phyloP scores from a whole-genome alignment of 2,113 vertebrate species.

The Verasper variegatus region DNA sequence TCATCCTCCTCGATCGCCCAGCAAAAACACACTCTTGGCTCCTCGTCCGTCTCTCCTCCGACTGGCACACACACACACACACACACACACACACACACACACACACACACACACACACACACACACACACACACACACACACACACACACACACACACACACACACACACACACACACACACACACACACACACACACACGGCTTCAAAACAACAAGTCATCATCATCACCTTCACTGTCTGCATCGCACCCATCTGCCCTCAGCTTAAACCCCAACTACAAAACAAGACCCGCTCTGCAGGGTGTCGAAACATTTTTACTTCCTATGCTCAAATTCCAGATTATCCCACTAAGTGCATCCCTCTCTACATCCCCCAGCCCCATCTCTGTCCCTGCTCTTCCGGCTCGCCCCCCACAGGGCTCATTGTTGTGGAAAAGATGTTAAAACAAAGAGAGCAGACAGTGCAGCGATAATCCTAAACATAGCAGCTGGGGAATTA shows the following conservation, averaged over 20 bases:
- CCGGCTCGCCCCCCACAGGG: constrained; percentile 60
- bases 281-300: constrained; percentile 45
- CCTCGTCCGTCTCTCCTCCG: neutral
- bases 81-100: no score
- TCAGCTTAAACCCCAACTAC: constrained; percentile 32
- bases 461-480: constrained; percentile 70
- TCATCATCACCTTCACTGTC: constrained; percentile 18
- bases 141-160: neutral
- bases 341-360: constrained; percentile 67
- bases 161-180: no score
- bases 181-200: no score
- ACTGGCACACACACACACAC: neutral
- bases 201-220: constrained; percentile 11
- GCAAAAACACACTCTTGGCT: constrained; percentile 37
- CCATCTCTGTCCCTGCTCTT: constrained; percentile 41
- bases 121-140: neutral
- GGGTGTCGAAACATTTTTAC: constrained; percentile 57
- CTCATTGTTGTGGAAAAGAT: constrained; percentile 76
- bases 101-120: no score
- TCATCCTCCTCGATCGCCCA: constrained; percentile 41
- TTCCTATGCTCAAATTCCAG: constrained; percentile 60
- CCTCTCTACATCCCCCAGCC: neutral
- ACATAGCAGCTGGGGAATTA: constrained; percentile 73
- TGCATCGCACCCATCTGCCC: constrained; percentile 30
- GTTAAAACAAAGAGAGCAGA: constrained; percentile 76